These are phyloP conservation scores for Drosophila buzzatii DNA, from an alignment of 2,888 invertebrate genomes.

Conservation along the genomic window DNA sequence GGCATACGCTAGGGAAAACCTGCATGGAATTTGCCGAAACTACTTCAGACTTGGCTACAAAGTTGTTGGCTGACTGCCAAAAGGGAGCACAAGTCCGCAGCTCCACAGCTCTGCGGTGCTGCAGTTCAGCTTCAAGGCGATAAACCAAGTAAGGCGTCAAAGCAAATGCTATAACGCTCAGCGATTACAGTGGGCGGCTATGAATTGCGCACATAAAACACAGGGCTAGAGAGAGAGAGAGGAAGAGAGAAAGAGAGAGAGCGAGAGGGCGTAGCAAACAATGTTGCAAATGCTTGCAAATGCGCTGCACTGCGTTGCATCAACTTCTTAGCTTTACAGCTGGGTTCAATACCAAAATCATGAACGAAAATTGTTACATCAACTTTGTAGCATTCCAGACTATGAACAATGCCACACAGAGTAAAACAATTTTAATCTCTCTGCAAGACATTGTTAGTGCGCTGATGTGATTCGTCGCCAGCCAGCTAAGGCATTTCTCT, in stretches of 20 bases:
- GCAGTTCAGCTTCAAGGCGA: slow-evolving; percentile 42
- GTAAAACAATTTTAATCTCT: not conserved
- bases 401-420: not conserved
- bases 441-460: not conserved
- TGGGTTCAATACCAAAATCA: slow-evolving; percentile 26
- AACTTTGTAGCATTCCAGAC: slow-evolving; percentile 2
- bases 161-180: slow-evolving; percentile 31
- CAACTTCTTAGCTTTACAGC: slow-evolving; percentile 41
- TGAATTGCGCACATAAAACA: slow-evolving; percentile 43
- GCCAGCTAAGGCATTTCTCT: not conserved
- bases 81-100: not conserved
- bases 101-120: not conserved
- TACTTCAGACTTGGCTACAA: slow-evolving; percentile 32
- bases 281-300: slow-evolving; percentile 23
- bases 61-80: slow-evolving; percentile 40
- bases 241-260: not conserved
- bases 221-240: not conserved
- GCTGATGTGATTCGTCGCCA: not conserved
- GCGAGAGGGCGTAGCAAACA: not conserved
- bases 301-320: slow-evolving; percentile 42
- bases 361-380: slow-evolving; percentile 11
- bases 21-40: slow-evolving; percentile 46
- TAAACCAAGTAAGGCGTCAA: slow-evolving; percentile 73
- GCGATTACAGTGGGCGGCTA: slow-evolving; percentile 6
- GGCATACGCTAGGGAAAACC: slow-evolving; percentile 12